Base-by-base conservation (phyloP, 2,888 invertebrate genomes). In the Tachystola acroxantha region DNA sequence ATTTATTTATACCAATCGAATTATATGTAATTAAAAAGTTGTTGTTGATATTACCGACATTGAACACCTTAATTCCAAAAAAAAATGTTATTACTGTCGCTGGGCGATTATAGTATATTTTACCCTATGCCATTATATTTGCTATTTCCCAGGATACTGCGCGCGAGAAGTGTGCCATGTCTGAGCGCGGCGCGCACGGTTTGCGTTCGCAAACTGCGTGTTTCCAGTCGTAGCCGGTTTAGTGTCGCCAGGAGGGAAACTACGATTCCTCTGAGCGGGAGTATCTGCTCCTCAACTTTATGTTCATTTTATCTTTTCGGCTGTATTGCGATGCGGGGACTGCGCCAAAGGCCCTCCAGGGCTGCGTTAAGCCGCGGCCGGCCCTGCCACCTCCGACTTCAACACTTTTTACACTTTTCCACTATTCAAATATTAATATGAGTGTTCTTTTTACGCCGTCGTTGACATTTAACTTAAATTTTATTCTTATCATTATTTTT, bases 261-360 rank as follows among this genome's bases (percentile, higher is more conserved):
- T 81, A 81, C 76, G 79, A 81, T 75, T 81, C 85, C 84, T 82
- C 72, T 55, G 81, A 76, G 85, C 78, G 66, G 57, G 74, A 73
- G 72, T 81, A 84, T 84, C 80, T 76, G 65, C 75, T 80, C 67
- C 79, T 84, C 77, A 84, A 85, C 75, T 84, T 85, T 85, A 85
- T 80, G 84, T 85, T 81, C 82, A 78, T 85, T 85, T 86, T 85
- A 86, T 86, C 81, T 85, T 84, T 85, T 78, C 74, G 79, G 71
- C 74, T 73, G 79, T 82, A 84, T 79, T 81, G 80, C 79, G 78
- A 76, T 61, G 60, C 72, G 67, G 84, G 77, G 80, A 78, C 72
- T 69, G 64, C 62, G 70, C 53, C 74, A 78, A 85, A 76, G 73
- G 78, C 79, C 69, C 85, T 86, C 85, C 50, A 69, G 84, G 82